Conservation (phyloP, 2,797 vertebrate species). For the Tympanoctomys barrerae region DNA sequence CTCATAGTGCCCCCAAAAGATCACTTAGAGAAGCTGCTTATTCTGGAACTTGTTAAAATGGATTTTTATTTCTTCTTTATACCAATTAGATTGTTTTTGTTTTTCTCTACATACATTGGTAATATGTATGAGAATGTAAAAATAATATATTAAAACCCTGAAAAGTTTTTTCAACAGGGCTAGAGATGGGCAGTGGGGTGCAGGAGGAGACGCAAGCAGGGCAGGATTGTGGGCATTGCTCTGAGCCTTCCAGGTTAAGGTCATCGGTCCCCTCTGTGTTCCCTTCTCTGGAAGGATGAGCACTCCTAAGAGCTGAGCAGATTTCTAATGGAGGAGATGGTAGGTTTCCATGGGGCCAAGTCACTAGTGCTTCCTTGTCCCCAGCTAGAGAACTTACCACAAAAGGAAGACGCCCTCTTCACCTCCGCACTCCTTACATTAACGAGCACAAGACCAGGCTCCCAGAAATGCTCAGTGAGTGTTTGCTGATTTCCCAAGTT, state of each 20-base stretch:
- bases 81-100: not conserved
- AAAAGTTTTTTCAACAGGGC: not conserved
- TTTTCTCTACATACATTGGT: not conserved
- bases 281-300: not conserved
- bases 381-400: slow-evolving; percentile 6
- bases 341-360: not conserved
- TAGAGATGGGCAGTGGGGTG: not conserved
- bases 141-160: not conserved
- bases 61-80: slow-evolving; percentile 29
- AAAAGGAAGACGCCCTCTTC: not conserved
- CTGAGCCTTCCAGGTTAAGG: not conserved
- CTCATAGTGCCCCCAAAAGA: not conserved
- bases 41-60: not conserved
- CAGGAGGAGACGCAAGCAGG: not conserved
- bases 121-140: not conserved
- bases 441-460: not conserved
- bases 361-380: not conserved
- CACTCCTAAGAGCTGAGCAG: not conserved
- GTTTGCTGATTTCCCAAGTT: not conserved
- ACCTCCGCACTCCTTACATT: not conserved
- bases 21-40: not conserved
- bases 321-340: not conserved
- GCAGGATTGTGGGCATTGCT: not conserved
- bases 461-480: not conserved
- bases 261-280: not conserved